A percentile compares a stretch with the other conserved stretches of the same genome.
Evolutionary conservation across 2,797 vertebrate genomes (phyloP).

Genomic region (Pogoniulus pusillus): DNA sequence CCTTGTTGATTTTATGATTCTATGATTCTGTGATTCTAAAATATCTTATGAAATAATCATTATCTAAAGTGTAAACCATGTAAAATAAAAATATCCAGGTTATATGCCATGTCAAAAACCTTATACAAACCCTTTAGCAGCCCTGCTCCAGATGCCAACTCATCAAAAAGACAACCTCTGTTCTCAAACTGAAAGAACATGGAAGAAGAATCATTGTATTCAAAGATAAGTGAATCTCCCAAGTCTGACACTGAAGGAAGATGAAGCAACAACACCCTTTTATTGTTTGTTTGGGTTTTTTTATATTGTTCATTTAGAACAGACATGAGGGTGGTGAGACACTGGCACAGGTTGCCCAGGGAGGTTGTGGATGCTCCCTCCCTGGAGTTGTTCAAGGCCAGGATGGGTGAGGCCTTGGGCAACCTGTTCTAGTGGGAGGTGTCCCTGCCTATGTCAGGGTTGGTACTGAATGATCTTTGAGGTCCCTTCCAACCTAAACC

Average conservation of each 20-base stretch:
- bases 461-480: no score
- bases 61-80: not conserved
- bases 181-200: not conserved
- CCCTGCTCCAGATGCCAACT: not conserved
- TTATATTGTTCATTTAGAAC: not conserved
- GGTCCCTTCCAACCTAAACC: no score
- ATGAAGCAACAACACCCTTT: not conserved
- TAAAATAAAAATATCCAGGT: not conserved
- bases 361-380: no score
- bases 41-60: not conserved
- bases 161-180: not conserved
- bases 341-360: no score
- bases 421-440: no score
- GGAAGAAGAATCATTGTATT: not conserved
- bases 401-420: no score
- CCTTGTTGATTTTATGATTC: no score
- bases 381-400: no score
- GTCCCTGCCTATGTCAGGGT: no score
- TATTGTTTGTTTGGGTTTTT: no score
- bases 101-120: not conserved
- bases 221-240: not conserved
- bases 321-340: no score
- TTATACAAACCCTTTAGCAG: not conserved
- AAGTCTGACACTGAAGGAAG: not conserved
- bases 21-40: no score